These are phyloP conservation scores for Drosophila pandora DNA, from an alignment of 1,140 invertebrate genomes.

Conservation along the genomic window DNA sequence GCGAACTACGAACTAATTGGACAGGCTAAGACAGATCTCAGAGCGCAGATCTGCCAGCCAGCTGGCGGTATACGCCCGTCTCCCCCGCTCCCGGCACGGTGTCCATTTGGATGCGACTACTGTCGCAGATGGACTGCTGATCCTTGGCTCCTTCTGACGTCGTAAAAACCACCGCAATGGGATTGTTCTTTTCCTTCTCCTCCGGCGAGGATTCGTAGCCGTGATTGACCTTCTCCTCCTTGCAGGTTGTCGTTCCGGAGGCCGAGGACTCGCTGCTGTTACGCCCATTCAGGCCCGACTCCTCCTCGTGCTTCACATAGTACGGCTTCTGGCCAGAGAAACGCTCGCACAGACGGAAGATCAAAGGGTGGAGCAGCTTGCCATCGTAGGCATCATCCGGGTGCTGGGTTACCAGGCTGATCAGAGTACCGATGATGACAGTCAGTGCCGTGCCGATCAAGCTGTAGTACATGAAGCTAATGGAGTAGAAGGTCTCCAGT, in stretches of 20 bases:
- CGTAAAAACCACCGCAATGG: conserved; percentile 62
- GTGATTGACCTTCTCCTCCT: conserved; percentile 73
- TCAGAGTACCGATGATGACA: conserved; percentile 86
- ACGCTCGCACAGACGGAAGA: conserved; percentile 81
- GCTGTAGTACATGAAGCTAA: conserved; percentile 91
- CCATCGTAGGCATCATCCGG: conserved; percentile 88
- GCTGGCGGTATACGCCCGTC: conserved; percentile 59
- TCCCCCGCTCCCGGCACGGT: conserved; percentile 55
- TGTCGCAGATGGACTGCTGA: conserved; percentile 56
- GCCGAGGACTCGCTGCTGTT: conserved; percentile 64
- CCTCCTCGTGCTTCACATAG: conserved; percentile 73
- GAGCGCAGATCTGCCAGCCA: conserved; percentile 47
- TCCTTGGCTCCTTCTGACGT: conserved; percentile 6
- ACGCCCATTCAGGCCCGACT: conserved; percentile 64
- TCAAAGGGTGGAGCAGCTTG: conserved; percentile 87
- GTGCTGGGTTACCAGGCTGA: conserved; percentile 87
- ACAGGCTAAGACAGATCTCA: conserved; percentile 19
- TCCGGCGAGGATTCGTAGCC: conserved; percentile 64
- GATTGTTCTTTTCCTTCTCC: conserved; percentile 58
- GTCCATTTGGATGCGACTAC: conserved; percentile 56
- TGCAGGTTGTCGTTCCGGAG: conserved; percentile 48
- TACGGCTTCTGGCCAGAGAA: conserved; percentile 73
- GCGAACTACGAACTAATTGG: conserved; percentile 43
- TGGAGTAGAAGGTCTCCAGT: conserved; percentile 86
- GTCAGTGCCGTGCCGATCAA: conserved; percentile 88